Evolutionary conservation across 2,888 invertebrate species (phyloP).

Genomic region (Eupithecia tripunctaria): DNA sequence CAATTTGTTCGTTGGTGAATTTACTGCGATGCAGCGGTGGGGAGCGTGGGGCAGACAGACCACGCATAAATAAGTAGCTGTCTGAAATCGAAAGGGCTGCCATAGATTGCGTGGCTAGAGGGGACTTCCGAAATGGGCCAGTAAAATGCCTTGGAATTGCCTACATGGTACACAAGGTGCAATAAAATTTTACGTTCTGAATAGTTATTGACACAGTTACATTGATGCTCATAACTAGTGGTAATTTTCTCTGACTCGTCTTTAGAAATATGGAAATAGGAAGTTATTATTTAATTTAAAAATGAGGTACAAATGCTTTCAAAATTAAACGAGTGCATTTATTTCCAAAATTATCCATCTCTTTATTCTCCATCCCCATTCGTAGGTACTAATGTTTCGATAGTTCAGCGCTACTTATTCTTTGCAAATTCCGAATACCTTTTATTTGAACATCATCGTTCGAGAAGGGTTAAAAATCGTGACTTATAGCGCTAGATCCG

Average conservation of each 20-base stretch:
- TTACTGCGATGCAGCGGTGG: constrained; percentile 57
- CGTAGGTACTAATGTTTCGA: background rate
- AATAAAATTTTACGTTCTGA: constrained; percentile 5
- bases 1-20: constrained; percentile 71
- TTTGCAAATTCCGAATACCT: constrained; percentile 46
- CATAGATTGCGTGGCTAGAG: constrained; percentile 54
- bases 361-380: background rate
- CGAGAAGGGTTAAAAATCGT: constrained; percentile 73
- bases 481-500: constrained; percentile 68
- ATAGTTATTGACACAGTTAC: background rate
- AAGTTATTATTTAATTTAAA: too few relatives aligned
- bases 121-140: constrained; percentile 19
- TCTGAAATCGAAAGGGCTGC: constrained; percentile 60
- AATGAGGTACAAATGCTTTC: background rate
- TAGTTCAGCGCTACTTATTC: constrained; percentile 32
- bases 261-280: too few relatives aligned
- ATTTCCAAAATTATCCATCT: background rate
- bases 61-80: constrained; percentile 73
- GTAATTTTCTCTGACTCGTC: background rate
- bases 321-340: background rate
- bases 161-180: background rate
- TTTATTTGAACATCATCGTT: constrained; percentile 48
- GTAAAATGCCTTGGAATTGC: constrained; percentile 9
- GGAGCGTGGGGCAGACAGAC: constrained; percentile 46
- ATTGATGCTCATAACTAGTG: background rate